Evolutionary conservation across 30 jellyfish, hydroid and myxozoan species (phyloP).

Genomic region (Chrysaora quinquecirrha): DNA sequence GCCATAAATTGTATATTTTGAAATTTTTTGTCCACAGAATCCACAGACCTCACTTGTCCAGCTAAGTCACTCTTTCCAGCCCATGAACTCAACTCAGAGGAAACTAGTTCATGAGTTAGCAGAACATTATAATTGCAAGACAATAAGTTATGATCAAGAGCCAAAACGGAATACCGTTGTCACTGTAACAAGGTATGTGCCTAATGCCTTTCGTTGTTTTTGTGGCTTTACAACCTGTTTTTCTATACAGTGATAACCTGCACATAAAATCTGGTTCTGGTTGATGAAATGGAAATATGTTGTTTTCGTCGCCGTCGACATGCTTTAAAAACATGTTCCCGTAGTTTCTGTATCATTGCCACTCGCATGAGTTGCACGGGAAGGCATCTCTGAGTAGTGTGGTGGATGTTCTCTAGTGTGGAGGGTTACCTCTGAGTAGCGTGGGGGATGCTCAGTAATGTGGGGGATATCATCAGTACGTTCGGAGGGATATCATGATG

Average conservation of each 20-base stretch:
- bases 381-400: too few relatives aligned
- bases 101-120: conserved; percentile 91
- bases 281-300: not conserved
- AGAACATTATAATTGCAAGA: conserved; percentile 74
- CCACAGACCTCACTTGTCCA: conserved; percentile 73
- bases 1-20: not conserved
- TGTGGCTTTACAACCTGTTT: not conserved
- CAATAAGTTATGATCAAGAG: conserved; percentile 89
- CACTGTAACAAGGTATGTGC: conserved; percentile 82
- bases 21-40: not conserved
- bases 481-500: too few relatives aligned
- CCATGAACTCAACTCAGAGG: conserved; percentile 83
- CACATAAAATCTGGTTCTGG: not conserved
- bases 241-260: not conserved
- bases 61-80: conserved; percentile 82
- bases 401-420: too few relatives aligned
- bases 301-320: not conserved
- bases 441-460: too few relatives aligned
- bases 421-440: too few relatives aligned
- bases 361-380: not conserved
- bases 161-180: conserved; percentile 93
- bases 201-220: not conserved
- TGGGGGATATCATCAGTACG: too few relatives aligned
- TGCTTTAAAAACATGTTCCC: not conserved
- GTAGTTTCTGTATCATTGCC: not conserved